A percentile compares a stretch with the other conserved stretches of the same genome.
Evolutionary conservation across 1,140 invertebrate genomes (phyloP).

Genomic region (Hesperophylax magnus): DNA sequence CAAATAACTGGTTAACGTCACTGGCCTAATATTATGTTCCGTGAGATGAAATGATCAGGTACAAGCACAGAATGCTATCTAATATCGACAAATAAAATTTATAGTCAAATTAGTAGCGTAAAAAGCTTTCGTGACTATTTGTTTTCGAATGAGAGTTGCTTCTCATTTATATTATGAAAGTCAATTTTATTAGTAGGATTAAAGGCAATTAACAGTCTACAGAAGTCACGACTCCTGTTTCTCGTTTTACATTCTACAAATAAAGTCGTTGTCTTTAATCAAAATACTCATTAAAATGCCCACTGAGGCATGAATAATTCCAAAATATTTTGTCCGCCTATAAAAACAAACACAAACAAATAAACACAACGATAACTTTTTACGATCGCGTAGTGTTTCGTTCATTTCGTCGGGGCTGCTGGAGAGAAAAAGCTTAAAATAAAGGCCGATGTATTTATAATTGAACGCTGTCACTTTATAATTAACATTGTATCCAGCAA

Average conservation of each 20-base stretch:
- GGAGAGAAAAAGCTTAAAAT: slow-evolving; percentile 23
- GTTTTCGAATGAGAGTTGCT: not conserved
- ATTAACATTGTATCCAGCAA: slow-evolving; percentile 46
- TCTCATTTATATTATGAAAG: slow-evolving; percentile 9
- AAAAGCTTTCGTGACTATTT: too few species aligned
- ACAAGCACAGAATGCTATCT: too few species aligned
- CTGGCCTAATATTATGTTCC: too few species aligned
- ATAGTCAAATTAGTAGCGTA: too few species aligned
- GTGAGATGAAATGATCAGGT: too few species aligned
- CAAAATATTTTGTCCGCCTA: slow-evolving; percentile 40
- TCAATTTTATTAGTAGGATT: slow-evolving; percentile 34
- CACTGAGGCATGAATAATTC: slow-evolving; percentile 27
- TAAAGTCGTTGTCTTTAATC: slow-evolving; percentile 36
- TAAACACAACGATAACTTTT: slow-evolving; percentile 20
- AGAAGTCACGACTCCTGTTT: slow-evolving; percentile 34
- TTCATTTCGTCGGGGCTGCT: not conserved
- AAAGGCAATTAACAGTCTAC: slow-evolving; percentile 26
- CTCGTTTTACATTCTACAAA: slow-evolving; percentile 22
- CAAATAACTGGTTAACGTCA: too few species aligned
- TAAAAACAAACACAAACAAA: slow-evolving; percentile 38
- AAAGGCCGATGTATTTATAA: slow-evolving; percentile 35
- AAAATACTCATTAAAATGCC: slow-evolving; percentile 42
- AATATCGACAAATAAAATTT: too few species aligned
- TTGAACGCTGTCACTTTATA: slow-evolving; percentile 49
- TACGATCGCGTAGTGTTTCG: slow-evolving; percentile 1